Base-by-base conservation (phyloP, 2,797 vertebrate species). In the Pseudopleuronectes americanus region DNA sequence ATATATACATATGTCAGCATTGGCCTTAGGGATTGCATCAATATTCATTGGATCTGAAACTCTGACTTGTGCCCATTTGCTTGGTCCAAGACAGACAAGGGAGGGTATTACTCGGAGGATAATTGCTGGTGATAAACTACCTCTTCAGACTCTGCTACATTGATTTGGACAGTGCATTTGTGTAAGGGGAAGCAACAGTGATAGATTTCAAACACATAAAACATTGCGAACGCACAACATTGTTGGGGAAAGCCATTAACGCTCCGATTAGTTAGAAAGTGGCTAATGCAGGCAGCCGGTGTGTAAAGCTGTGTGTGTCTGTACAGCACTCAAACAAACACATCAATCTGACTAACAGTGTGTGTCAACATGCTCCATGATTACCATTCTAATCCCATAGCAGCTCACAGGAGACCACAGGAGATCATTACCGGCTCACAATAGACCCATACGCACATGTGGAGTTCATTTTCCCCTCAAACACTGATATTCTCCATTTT, bases 71-170 rank as follows among this genome's bases (percentile, higher is more conserved):
- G n/a, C 83, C 68, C 52, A 64, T 87, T 89, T 85, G 80, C 78
- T 76, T 67, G 55, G 62, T 79, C 74, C 19, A 31, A 77, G 66
- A 69, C 66, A 62, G 77, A 77, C 45, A 21, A 72, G 62, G 68
- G 64, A 65, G 63, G 41, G 58, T 81, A 55, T 80, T 74, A 83
- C 82, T 80, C 48, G 57, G 81, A 83, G 78, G 80, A 80, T 89
- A 92, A 91, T 85, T 89, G 79, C 83, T 38, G 71, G 81, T 88
- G 90, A 91, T 90, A 83, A 92, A 92, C 83, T 85, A 83, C 67
- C 67, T 70, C 61, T 81, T 88, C 77, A 84, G 70, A 85, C 64
- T 12, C 51, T 16, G 74, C 70, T 76, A 64, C 87, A 88, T 87
- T 88, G 90, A 92, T 90, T 81, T 76, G 68, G 77, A 91, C 74